Evolutionary conservation across 2,888 invertebrate genomes (phyloP), one percentile per base, ranked within the genome.

Genomic region (Acanthosepion lycidas): DNA sequence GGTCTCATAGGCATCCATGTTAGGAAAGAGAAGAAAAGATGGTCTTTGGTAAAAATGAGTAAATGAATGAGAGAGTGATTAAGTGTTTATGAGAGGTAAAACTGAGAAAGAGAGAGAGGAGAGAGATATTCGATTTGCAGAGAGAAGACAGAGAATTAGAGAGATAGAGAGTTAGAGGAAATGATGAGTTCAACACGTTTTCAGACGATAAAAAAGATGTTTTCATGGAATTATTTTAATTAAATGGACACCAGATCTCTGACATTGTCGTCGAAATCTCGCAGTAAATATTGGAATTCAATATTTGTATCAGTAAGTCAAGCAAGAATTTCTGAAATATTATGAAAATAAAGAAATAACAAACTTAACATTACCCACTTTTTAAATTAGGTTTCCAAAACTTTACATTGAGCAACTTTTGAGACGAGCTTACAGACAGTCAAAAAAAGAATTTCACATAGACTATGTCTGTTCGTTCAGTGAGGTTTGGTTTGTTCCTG

Each of bases 201-300:
- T 59, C 59, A 59, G 59, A 59, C 59, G 23, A 51, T 12, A 51
- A n/a, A 78, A n/a, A n/a, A n/a, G n/a, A 78, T 33, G 5, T 78
- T n/a, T 78, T 78, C n/a, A 78, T 78, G 78, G n/a, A 78, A n/a
- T 78, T 78, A 78, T n/a, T 78, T 33, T 78, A 78, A 78, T 78
- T n/a, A 78, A 78, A 78, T 78, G 78, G n/a, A 78, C n/a, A 33
- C n/a, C 15, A 78, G 33, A 33, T 78, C n/a, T 28, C n/a, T 78
- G 33, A 33, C 18, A 78, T 78, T 78, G n/a, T 78, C 15, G 33
- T 78, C 3, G 78, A 33, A 78, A 78, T 78, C 78, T 15, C 33
- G n/a, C 33, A 12, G n/a, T 15, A 78, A 78, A 78, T 78, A 78
- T 78, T 33, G 78, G n/a, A 78, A 78, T 78, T 78, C 78, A 78